Base-by-base conservation (phyloP, 2,888 invertebrate species). In the Sphaerophoria taeniata region DNA sequence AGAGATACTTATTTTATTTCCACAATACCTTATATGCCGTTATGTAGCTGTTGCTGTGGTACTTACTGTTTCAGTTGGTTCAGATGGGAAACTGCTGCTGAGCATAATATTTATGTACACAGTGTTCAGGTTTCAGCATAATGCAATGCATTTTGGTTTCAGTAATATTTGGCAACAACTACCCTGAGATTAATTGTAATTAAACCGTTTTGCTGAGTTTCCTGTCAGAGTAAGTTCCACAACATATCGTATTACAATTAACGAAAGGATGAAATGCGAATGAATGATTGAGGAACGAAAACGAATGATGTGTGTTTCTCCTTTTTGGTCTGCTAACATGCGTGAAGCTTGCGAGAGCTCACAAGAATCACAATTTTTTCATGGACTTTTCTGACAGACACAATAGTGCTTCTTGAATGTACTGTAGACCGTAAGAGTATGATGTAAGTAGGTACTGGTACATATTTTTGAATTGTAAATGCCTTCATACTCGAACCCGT, bases 101-200 rank as follows among this genome's bases (percentile, higher is more conserved):
- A 39, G 24, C 16, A 16, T 2, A 14, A 16, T 34, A 9, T 39
- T 39, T 39, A 39, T 39, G 39, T 39, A 24, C 24, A 24, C 1
- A 24, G 39, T 3, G 9, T 39, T 9, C 9, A 56, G 36, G 14
- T 6, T 34, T 12, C 3, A 16, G 47, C 65, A 49, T 63, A 47
- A 11, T 0, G 34, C 39, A 75, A 76, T 76, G 70, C 39, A 53
- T 49, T 65, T 49, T 49, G 9, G 14, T 65, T 65, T 65, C 12
- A 11, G 49, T 36, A 34, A 36, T 55, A 47, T 49, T 63, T 61
- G 60, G 43, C 11, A 55, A 65, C 47, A 75, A 75, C 71, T 71
- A 56, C 72, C 80, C 71, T 76, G 79, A 76, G 80, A 80, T 80
- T 84, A 80, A 84, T 80, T 80, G 75, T 80, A 84, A 80, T 84